Base-by-base conservation (phyloP, 2,113 vertebrate genomes). In the Saguinus imperator region DNA sequence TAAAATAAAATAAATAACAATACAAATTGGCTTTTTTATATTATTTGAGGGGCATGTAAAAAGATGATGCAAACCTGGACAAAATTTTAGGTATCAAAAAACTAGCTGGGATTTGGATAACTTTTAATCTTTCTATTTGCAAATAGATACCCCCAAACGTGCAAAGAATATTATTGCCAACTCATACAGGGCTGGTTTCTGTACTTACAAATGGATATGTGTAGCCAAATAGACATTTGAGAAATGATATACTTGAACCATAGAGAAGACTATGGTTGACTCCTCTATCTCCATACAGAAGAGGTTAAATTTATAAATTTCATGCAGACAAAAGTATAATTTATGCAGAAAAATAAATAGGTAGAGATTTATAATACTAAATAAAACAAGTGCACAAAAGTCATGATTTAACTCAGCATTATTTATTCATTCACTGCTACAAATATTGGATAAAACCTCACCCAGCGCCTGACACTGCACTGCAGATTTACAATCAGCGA, bases 311-410 rank as follows among this genome's bases (percentile, higher is more conserved):
- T 77, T 50, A 94, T 55, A 9, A 40, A 50, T 66, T 61, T 79
- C 27, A 48, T 32, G 7, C 25, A 82, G 50, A 75, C 92, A 82
- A 94, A 55, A 73, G 21, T n/a, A 82, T 89, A 76, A 75, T 64
- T 72, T 90, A 90, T 50, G 14, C 11, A 90, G 23, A 61, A 93
- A 94, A 91, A 91, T 68, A 91, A 96, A 58, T 72, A 10, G 68
- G 37, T 68, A 58, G 72, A 89, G 50, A 91, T 81, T 45, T 86
- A 50, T 14, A 92, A 85, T 85, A 81, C 40, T 85, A 88, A 90
- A 48, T 86, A 86, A 91, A 94, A 89, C 43, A 91, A 72, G 35
- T 52, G 0, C 32, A 83, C 20, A 89, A 81, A 87, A 94, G 18
- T 88, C 8, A 40, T 37, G 6, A 83, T 87, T 94, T 81, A 92